phyloP scores from a whole-genome alignment of 2,113 vertebrate genomes.

The Petrocephalus microphthalmus region DNA sequence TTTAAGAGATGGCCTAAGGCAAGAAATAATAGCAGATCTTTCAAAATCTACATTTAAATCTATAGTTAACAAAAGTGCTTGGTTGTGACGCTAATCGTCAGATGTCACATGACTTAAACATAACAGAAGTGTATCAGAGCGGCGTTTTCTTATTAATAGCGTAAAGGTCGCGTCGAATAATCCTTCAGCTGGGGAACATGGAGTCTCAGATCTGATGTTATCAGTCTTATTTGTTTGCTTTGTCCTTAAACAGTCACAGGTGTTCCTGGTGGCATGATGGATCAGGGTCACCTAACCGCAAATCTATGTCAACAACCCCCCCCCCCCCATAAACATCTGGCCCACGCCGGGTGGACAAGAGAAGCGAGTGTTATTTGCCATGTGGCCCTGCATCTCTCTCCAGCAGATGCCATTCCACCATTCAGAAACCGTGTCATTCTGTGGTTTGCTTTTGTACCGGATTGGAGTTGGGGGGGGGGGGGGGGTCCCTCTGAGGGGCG shows the following conservation, averaged over 20 bases:
- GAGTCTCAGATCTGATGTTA: background rate
- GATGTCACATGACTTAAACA: background rate
- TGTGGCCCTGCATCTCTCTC: background rate
- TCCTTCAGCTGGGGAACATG: background rate
- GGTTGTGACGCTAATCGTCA: background rate
- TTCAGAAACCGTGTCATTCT: slow-evolving; percentile 22
- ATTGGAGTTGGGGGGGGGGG: slow-evolving; percentile 15
- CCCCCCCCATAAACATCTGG: slow-evolving; percentile 30
- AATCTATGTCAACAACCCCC: slow-evolving; percentile 4
- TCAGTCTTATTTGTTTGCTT: slow-evolving; percentile 12
- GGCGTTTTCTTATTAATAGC: background rate
- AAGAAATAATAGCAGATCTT: background rate
- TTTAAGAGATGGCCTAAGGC: background rate
- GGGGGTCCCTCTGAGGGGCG: background rate
- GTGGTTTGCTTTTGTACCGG: background rate
- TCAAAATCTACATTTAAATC: background rate
- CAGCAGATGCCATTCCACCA: slow-evolving; percentile 20
- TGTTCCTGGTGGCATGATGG: slow-evolving; percentile 24
- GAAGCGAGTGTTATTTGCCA: background rate
- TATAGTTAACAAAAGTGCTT: background rate
- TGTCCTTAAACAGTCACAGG: slow-evolving; percentile 27
- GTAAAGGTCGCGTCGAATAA: background rate
- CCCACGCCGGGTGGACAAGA: slow-evolving; percentile 5
- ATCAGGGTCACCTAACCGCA: slow-evolving; percentile 25
- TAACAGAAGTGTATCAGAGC: background rate